Evolutionary conservation across 2,797 vertebrate genomes (phyloP).

Genomic region (Poecilia gillii): DNA sequence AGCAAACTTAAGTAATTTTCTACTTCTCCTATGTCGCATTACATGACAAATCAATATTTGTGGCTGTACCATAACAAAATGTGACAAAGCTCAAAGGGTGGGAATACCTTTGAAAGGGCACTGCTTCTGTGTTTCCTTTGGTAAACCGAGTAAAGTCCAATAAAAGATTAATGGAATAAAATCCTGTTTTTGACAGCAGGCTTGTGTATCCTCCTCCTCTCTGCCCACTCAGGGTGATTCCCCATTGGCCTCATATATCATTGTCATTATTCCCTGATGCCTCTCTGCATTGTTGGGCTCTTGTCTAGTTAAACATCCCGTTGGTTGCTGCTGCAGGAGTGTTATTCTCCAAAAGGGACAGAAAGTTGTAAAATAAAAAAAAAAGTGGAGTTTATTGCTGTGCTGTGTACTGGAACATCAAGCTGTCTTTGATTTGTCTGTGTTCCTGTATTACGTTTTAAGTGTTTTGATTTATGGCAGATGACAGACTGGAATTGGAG

Average conservation of each 20-base stretch:
- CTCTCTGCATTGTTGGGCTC: conserved; percentile 28
- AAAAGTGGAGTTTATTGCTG: neutral
- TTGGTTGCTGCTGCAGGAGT: conserved; percentile 18
- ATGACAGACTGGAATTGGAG: conserved; percentile 2
- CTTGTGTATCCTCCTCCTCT: conserved; percentile 1
- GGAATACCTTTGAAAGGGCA: neutral
- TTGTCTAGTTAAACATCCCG: conserved; percentile 44
- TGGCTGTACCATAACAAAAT: neutral
- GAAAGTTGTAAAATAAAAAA: conserved; percentile 11
- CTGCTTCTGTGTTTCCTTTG: neutral
- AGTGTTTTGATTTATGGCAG: neutral
- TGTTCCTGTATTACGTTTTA: neutral
- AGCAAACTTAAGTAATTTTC: neutral
- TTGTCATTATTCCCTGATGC: conserved; percentile 25
- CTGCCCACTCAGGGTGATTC: conserved; percentile 13
- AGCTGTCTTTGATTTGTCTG: conserved; percentile 3
- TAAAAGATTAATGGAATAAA: conserved; percentile 9
- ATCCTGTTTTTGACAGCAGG: conserved; percentile 7
- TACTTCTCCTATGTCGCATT: neutral
- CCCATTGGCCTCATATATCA: conserved; percentile 31
- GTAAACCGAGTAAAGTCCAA: neutral
- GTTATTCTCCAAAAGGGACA: conserved; percentile 22
- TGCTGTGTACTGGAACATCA: conserved; percentile 6
- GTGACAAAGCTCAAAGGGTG: neutral
- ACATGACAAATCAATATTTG: neutral